phyloP scores from a whole-genome alignment of 2,113 vertebrate species.

The Heptranchias perlo region DNA sequence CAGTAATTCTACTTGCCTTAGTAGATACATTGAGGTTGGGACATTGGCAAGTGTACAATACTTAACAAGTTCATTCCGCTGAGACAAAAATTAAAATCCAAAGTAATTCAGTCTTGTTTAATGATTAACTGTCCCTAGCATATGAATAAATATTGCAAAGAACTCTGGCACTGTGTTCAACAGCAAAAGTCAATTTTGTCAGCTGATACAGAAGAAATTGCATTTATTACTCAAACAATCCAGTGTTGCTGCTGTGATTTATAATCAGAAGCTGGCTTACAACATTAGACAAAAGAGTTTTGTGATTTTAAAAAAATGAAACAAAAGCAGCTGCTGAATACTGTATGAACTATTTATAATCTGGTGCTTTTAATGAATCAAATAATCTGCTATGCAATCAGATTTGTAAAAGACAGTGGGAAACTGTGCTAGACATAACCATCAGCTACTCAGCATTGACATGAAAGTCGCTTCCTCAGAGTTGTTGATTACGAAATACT shows the following conservation, averaged over 20 bases:
- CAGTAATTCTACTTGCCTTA: neutral
- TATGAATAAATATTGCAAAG: conserved; percentile 12
- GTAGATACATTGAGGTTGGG: neutral
- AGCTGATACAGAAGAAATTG: conserved; percentile 1
- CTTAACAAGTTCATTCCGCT: neutral
- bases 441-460: neutral
- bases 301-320: neutral
- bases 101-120: neutral
- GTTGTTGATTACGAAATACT: conserved; percentile 4
- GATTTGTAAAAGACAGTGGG: conserved; percentile 15
- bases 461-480: neutral
- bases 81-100: neutral
- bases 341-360: neutral
- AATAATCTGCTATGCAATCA: neutral
- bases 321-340: neutral
- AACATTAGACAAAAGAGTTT: neutral
- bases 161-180: neutral
- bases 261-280: neutral
- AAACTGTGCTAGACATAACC: neutral
- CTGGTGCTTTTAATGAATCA: neutral
- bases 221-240: conserved; percentile 18
- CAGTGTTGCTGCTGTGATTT: neutral
- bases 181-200: conserved; percentile 5
- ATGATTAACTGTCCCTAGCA: neutral
- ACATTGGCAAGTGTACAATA: neutral